Conservation (phyloP, 2,113 vertebrate genomes). For the Pitta sordida region DNA sequence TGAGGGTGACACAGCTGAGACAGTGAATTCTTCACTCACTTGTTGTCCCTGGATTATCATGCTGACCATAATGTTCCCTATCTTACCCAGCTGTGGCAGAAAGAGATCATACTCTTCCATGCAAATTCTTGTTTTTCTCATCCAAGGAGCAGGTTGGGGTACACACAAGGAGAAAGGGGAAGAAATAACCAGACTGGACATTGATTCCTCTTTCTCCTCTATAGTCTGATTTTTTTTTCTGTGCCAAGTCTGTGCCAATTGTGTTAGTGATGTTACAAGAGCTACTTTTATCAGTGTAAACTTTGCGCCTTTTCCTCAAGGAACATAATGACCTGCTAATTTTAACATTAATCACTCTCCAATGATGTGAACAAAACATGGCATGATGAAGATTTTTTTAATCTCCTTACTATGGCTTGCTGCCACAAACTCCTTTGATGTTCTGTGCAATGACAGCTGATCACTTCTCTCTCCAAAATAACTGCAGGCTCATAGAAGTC, state of each 20-base stretch:
- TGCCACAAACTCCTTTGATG: background rate
- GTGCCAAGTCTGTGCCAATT: background rate
- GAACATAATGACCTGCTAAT: background rate
- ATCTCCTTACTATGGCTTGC: background rate
- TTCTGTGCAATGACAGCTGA: constrained; percentile 5
- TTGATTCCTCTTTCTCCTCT: background rate
- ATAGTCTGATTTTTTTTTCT: background rate
- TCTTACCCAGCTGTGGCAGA: background rate
- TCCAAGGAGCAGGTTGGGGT: background rate
- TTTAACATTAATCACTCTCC: background rate
- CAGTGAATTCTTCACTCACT: background rate
- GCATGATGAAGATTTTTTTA: background rate
- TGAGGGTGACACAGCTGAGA: background rate
- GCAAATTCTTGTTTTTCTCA: background rate
- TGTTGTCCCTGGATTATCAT: background rate
- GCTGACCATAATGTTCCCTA: fast-evolving
- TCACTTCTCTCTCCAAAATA: background rate
- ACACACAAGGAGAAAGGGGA: background rate
- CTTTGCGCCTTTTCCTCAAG: background rate
- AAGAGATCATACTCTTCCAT: background rate
- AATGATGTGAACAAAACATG: background rate
- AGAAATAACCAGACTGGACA: background rate
- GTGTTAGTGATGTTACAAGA: background rate
- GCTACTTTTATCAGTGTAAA: background rate
- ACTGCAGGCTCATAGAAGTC: background rate